Evolutionary conservation across 2,888 invertebrate genomes (phyloP).

Genomic region (Catocala sponsa): DNA sequence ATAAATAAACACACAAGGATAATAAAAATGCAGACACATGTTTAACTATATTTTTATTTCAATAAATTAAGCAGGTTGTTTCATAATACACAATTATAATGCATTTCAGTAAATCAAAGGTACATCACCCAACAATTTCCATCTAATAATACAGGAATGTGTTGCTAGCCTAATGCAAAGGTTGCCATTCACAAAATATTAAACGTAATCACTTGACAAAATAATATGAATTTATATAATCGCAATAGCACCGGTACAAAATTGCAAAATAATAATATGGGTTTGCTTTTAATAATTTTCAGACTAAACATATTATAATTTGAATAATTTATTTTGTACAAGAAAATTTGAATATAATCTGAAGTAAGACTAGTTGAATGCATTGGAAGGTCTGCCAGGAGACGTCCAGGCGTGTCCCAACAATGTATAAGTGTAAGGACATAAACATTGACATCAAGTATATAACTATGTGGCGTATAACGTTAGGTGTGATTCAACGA

Average conservation of each 20-base stretch:
- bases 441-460: conserved; percentile 2
- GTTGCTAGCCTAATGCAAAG: conserved; percentile 54
- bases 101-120: conserved; percentile 55
- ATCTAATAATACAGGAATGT: conserved; percentile 66
- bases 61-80: conserved; percentile 82
- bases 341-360: conserved; percentile 23
- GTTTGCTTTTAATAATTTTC: conserved; percentile 13
- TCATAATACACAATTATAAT: conserved; percentile 67
- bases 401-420: conserved; percentile 7
- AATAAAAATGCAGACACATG: conserved; percentile 42
- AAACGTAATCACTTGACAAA: conserved; percentile 26
- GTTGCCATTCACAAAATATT: conserved; percentile 32
- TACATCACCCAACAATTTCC: conserved; percentile 55
- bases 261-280: conserved; percentile 18
- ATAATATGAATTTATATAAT: conserved; percentile 25
- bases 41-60: conserved; percentile 77
- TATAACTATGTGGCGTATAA: conserved; percentile 12
- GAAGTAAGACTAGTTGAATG: conserved; percentile 24
- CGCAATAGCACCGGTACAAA: conserved; percentile 39
- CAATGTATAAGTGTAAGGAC: conserved; percentile 8
- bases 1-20: too few species aligned
- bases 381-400: conserved; percentile 12
- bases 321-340: conserved; percentile 18
- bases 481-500: conserved; percentile 33
- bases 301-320: background rate